Evolutionary conservation across 2,888 invertebrate species (phyloP).

Genomic region (Pycnomerus fuliginosus): DNA sequence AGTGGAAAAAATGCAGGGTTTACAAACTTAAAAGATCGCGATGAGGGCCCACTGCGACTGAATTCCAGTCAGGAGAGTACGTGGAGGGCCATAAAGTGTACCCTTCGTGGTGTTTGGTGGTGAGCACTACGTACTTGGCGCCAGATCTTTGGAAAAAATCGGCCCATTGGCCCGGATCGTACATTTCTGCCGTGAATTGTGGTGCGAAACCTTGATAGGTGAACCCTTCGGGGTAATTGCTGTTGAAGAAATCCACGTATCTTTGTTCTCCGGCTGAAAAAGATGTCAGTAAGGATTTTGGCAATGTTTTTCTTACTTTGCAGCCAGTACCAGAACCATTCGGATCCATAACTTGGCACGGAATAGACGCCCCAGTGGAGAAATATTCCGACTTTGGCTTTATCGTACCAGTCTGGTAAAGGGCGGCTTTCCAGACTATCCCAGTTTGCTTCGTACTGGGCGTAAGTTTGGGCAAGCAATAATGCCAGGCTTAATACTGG

Average conservation of each 20-base stretch:
- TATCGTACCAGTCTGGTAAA: slow-evolving; percentile 85
- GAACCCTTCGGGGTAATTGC: slow-evolving; percentile 76
- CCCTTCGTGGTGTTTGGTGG: slow-evolving; percentile 88
- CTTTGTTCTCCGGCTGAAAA: too few species aligned
- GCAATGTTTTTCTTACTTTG: slow-evolving; percentile 55
- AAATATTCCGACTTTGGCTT: slow-evolving; percentile 89
- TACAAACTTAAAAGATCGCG: slow-evolving; percentile 55
- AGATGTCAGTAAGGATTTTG: neutral
- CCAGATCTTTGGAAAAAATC: slow-evolving; percentile 75
- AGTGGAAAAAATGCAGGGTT: neutral
- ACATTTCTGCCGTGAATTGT: slow-evolving; percentile 85
- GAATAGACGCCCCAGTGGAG: slow-evolving; percentile 93
- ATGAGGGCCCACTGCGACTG: slow-evolving; percentile 49
- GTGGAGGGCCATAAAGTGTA: slow-evolving; percentile 80
- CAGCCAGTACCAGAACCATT: slow-evolving; percentile 94
- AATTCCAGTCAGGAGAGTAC: slow-evolving; percentile 82
- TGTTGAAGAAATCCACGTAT: slow-evolving; percentile 21
- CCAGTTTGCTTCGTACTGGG: slow-evolving; percentile 75
- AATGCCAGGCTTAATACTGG: neutral
- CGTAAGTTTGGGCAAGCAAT: neutral
- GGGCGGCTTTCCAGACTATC: slow-evolving; percentile 79
- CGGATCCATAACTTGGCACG: slow-evolving; percentile 82
- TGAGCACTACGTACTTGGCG: slow-evolving; percentile 82
- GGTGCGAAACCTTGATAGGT: slow-evolving; percentile 86
- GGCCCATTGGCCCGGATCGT: slow-evolving; percentile 78